Evolutionary conservation across 2,797 vertebrate species (phyloP).

Genomic region (Tauraco hartlaubi): DNA sequence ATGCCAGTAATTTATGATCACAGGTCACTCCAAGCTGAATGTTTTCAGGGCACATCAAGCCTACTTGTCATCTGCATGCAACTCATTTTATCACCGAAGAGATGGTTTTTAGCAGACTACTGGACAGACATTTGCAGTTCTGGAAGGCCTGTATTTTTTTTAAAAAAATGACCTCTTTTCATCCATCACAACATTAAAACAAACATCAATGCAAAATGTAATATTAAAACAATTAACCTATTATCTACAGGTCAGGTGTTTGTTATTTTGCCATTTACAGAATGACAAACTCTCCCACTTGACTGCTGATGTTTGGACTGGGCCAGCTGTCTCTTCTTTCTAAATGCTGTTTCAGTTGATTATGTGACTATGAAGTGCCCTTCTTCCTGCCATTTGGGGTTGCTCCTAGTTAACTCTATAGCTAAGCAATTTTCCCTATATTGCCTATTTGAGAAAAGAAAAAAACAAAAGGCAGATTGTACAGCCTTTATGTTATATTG

Average conservation of each 20-base stretch:
- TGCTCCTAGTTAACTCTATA: slow-evolving; percentile 21
- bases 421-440: background rate
- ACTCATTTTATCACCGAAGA: slow-evolving; percentile 76
- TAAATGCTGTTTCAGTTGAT: slow-evolving; percentile 55
- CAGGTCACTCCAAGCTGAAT: slow-evolving; percentile 80
- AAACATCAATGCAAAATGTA: slow-evolving; percentile 56
- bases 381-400: slow-evolving; percentile 14
- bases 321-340: slow-evolving; percentile 45
- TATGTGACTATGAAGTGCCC: slow-evolving; percentile 16
- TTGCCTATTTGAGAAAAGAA: background rate
- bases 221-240: slow-evolving; percentile 77
- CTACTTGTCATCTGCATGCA: slow-evolving; percentile 78
- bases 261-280: slow-evolving; percentile 62
- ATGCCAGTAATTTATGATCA: slow-evolving; percentile 83
- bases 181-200: slow-evolving; percentile 41
- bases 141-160: slow-evolving; percentile 31
- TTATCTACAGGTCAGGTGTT: slow-evolving; percentile 63
- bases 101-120: slow-evolving; percentile 67
- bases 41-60: slow-evolving; percentile 72
- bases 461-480: background rate
- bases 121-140: slow-evolving; percentile 49
- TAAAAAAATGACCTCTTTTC: slow-evolving; percentile 37
- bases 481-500: background rate
- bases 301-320: slow-evolving; percentile 29
- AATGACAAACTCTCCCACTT: slow-evolving; percentile 62